Conservation (phyloP, 2,888 invertebrate species). For the Microplitis manilae region DNA sequence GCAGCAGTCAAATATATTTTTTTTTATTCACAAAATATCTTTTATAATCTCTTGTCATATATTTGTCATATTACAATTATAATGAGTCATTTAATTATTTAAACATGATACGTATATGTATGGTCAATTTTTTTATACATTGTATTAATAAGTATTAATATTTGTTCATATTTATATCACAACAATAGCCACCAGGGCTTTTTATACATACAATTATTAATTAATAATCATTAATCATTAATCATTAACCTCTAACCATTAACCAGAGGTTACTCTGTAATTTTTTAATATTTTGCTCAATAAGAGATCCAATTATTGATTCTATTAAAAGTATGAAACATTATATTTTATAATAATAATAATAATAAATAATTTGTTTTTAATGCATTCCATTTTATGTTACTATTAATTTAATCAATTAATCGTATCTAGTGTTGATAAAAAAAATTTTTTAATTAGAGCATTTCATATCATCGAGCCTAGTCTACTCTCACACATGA, state of each 20-base stretch:
- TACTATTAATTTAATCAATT: too few relatives aligned
- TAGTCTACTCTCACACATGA: too few relatives aligned
- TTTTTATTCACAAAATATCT: conserved; percentile 16
- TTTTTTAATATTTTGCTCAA: too few relatives aligned
- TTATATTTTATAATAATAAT: too few relatives aligned
- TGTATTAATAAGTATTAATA: not conserved
- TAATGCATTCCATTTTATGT: too few relatives aligned
- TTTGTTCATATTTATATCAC: conserved; percentile 47
- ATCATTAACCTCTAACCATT: not conserved
- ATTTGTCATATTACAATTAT: conserved; percentile 13
- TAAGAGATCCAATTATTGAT: too few relatives aligned
- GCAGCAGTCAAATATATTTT: conserved; percentile 45
- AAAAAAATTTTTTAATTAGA: too few relatives aligned
- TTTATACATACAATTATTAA: conserved; percentile 16
- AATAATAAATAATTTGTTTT: too few relatives aligned
- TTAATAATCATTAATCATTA: not conserved
- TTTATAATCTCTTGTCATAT: not conserved
- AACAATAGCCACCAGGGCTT: conserved; percentile 48
- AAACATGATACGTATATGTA: conserved; percentile 25
- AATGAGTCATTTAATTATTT: conserved; percentile 5
- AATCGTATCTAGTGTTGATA: too few relatives aligned
- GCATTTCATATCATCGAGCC: too few relatives aligned
- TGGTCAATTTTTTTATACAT: conserved; percentile 19
- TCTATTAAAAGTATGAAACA: too few relatives aligned
- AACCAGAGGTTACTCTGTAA: not conserved